A percentile compares a stretch with the other conserved stretches of the same genome.
These are phyloP conservation scores for Synanthedon tipuliformis DNA, from an alignment of 2,888 invertebrate species.

Conservation along the genomic window DNA sequence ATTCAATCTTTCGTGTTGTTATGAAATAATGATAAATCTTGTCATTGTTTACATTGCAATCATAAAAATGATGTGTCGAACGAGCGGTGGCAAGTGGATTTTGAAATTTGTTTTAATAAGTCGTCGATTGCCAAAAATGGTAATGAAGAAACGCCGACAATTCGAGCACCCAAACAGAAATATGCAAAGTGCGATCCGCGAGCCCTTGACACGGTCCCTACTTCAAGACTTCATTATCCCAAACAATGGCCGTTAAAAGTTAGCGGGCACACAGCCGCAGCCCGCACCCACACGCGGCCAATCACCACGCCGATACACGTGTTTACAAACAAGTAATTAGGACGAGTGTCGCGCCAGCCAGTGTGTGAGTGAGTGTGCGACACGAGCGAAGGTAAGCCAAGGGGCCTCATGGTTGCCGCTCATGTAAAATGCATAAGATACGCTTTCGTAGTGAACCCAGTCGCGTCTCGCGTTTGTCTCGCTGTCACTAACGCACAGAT, in stretches of 20 bases:
- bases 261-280: slow-evolving; percentile 14
- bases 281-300: slow-evolving; percentile 26
- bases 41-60: too few species aligned
- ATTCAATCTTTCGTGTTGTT: too few species aligned
- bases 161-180: slow-evolving; percentile 29
- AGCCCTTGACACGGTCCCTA: slow-evolving; percentile 42
- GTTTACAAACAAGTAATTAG: slow-evolving; percentile 64
- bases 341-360: slow-evolving; percentile 15
- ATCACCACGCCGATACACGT: slow-evolving; percentile 18
- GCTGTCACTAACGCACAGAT: slow-evolving; percentile 43
- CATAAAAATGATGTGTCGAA: too few species aligned
- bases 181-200: slow-evolving; percentile 35
- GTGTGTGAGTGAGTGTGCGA: slow-evolving; percentile 27
- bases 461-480: slow-evolving; percentile 47
- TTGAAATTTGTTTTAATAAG: slow-evolving; percentile 1
- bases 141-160: slow-evolving; percentile 15
- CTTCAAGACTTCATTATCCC: slow-evolving; percentile 47
- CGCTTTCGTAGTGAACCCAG: slow-evolving; percentile 35
- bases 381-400: slow-evolving; percentile 14
- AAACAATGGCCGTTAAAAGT: slow-evolving; percentile 35
- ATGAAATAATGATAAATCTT: too few species aligned
- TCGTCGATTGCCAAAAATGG: slow-evolving; percentile 14
- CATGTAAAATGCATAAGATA: slow-evolving; percentile 78
- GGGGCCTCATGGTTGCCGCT: slow-evolving; percentile 29
- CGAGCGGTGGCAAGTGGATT: not conserved